Evolutionary conservation across 2,113 vertebrate species (phyloP).

Genomic region (Oreochromis tanganicae): DNA sequence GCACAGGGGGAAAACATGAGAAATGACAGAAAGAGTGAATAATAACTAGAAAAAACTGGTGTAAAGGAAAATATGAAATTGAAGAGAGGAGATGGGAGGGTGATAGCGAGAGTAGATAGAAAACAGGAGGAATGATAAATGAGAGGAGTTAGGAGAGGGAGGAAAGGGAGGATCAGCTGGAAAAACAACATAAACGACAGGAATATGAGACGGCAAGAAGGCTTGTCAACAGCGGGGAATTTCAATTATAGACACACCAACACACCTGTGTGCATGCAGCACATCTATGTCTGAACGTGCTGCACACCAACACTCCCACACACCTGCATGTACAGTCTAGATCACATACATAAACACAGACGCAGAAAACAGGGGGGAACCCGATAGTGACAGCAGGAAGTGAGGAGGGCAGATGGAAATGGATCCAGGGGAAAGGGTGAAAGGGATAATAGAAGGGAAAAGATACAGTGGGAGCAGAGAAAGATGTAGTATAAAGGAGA

Average conservation of each 20-base stretch:
- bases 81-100: not conserved
- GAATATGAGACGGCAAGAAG: not conserved
- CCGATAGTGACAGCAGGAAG: conserved; percentile 14
- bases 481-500: not conserved
- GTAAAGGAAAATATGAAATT: not conserved
- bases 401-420: not conserved
- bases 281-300: not conserved
- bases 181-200: conserved; percentile 11
- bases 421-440: not conserved
- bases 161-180: conserved; percentile 2
- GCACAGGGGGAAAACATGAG: not conserved
- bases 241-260: not conserved
- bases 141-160: not conserved
- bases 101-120: not conserved
- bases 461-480: not conserved
- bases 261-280: conserved; percentile 4
- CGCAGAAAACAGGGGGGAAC: not conserved
- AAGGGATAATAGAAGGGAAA: not conserved
- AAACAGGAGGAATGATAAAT: conserved; percentile 15
- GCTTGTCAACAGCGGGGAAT: not conserved
- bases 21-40: conserved; percentile 8
- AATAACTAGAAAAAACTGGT: conserved; percentile 15
- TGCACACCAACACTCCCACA: not conserved
- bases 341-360: not conserved
- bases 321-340: not conserved